Evolutionary conservation across 2,888 invertebrate species (phyloP).

Genomic region (Autographa gamma): DNA sequence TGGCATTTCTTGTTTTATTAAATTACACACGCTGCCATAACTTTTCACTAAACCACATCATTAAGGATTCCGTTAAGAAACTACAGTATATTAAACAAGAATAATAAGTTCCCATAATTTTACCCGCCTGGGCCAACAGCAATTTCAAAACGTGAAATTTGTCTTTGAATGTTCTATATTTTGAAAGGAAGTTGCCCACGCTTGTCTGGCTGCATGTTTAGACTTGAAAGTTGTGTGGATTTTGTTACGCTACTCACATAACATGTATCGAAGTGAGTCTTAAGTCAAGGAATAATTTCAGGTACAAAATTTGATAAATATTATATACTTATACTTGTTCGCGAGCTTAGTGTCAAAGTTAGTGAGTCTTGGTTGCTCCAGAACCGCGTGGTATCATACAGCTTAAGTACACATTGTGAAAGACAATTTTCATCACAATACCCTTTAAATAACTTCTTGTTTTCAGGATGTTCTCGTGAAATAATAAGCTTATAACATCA

Average conservation of each 20-base stretch:
- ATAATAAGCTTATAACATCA: constrained; percentile 28
- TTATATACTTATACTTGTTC: not conserved
- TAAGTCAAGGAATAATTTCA: not conserved
- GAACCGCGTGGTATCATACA: not conserved
- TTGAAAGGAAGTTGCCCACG: constrained; percentile 4
- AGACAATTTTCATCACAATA: constrained; percentile 1
- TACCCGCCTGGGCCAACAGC: not conserved
- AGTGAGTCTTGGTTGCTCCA: not conserved
- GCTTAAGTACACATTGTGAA: not conserved
- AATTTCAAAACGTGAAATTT: constrained; percentile 4
- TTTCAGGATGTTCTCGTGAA: constrained; percentile 12
- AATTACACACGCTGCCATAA: not conserved
- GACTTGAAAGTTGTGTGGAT: constrained; percentile 4
- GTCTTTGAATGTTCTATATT: not conserved
- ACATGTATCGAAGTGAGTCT: not conserved
- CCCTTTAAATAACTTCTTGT: not conserved
- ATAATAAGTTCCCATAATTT: not conserved
- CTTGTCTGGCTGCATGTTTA: constrained; percentile 4
- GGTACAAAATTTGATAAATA: not conserved
- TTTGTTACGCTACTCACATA: constrained; percentile 1
- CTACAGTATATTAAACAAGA: not conserved
- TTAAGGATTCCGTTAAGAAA: not conserved
- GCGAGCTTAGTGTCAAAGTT: not conserved
- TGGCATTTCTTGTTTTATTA: not conserved
- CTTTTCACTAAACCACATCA: not conserved